Base-by-base conservation (phyloP, 2,113 vertebrate genomes). In the Gopherus evgoodei region DNA sequence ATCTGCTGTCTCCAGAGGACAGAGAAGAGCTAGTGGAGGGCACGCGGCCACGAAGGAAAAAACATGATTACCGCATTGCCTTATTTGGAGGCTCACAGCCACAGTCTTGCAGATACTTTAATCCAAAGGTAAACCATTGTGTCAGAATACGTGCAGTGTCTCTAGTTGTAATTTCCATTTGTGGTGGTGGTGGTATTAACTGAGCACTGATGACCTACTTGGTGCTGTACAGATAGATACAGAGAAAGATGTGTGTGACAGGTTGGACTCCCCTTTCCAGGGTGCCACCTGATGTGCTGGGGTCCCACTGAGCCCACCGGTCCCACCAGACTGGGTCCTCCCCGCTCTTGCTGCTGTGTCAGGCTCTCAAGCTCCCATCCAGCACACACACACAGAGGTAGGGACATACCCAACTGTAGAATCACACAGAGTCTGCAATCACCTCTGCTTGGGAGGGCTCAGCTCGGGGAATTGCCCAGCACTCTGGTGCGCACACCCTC, bases 91-190 rank as follows among this genome's bases (percentile, higher is more conserved):
- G 99, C 88, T 99, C 99, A 7, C 99, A 99, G 97, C 99, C 99
- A 88, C 99, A 99, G 95, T 99, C 99, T 95, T 99, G 99, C 97
- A 98, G 99, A 97, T 99, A 99, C 93, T 99, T 99, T 97, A 99
- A 99, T 96, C 99, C 99, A 86, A 99, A 99, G 99, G 99, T 99
- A 97, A 21, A 97, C 95, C 95, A 89, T 97, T 93, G 96, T 94
- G 90, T 95, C 95, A 95, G 94, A 97, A 97, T 94, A 91, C 97
- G 96, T 97, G 91, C 96, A 97, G 87, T 90, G 95, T 95, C 94
- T 96, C 86, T 97, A 42, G 95, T 92, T 97, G 95, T 95, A 93
- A 85, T 83, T 87, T n/a, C 22, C 59, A 13, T 0, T 84, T 90
- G 88, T 84, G 59, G 38, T 38, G 5, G 81, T 95, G 89, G 11